These are phyloP conservation scores for Helicolenus hilgendorfi DNA, from an alignment of 2,797 vertebrate genomes.

Conservation along the genomic window DNA sequence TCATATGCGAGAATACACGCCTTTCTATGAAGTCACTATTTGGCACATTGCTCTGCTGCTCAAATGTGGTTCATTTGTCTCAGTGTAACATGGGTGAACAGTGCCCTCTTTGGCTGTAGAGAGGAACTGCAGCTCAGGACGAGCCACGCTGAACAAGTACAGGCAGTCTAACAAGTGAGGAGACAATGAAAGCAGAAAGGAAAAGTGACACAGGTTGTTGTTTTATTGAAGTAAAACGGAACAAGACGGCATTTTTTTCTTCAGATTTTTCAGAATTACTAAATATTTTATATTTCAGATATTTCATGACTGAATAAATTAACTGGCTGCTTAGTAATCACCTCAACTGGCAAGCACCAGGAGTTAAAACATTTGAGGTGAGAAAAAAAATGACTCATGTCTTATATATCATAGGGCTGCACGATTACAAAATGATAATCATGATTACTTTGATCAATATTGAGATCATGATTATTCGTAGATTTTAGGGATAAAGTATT, in stretches of 20 bases:
- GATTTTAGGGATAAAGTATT: no score
- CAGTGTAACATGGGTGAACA: conserved; percentile 61
- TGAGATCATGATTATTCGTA: no score
- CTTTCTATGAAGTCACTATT: conserved; percentile 81
- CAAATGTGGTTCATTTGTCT: conserved; percentile 25
- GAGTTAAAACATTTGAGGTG: no score
- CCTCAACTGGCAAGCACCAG: not conserved
- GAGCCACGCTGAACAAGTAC: not conserved
- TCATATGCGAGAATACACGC: conserved; percentile 35
- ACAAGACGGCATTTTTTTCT: not conserved
- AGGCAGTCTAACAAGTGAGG: conserved; percentile 13
- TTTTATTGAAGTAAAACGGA: not conserved
- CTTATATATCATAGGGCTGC: no score
- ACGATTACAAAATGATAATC: no score
- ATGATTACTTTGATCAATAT: no score
- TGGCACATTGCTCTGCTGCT: conserved; percentile 73
- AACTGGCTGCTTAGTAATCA: not conserved
- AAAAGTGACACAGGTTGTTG: conserved; percentile 4
- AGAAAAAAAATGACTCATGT: no score
- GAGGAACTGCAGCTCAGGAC: conserved; percentile 25
- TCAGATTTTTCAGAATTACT: not conserved
- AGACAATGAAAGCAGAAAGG: conserved; percentile 44
- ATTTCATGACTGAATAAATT: not conserved
- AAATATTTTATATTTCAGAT: not conserved
- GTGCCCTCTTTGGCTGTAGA: conserved; percentile 69